Evolutionary conservation across 2,113 vertebrate species (phyloP).

Genomic region (Actenoides hombroni): DNA sequence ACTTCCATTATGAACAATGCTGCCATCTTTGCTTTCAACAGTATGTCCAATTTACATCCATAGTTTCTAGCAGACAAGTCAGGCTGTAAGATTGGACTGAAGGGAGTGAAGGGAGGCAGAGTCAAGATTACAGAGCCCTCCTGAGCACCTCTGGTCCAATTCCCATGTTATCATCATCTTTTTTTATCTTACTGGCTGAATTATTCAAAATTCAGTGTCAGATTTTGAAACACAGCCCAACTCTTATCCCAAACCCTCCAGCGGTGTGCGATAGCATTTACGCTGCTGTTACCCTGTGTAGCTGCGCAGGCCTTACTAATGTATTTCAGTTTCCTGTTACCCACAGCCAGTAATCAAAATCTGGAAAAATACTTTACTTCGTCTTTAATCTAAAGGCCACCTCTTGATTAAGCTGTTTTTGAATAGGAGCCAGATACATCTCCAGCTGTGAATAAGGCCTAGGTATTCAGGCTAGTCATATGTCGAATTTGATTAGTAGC

Average conservation of each 20-base stretch:
- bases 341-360: not conserved
- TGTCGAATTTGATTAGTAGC: not conserved
- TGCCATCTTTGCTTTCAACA: not conserved
- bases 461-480: not conserved
- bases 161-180: not conserved
- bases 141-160: not conserved
- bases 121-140: not conserved
- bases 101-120: not conserved
- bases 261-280: not conserved
- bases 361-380: not conserved
- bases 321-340: not conserved
- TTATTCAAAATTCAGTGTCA: not conserved
- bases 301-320: not conserved
- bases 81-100: not conserved
- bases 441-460: not conserved
- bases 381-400: not conserved
- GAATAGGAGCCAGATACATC: not conserved
- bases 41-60: rapidly evolving
- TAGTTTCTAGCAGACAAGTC: not conserved
- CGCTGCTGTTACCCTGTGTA: rapidly evolving
- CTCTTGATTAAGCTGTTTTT: not conserved
- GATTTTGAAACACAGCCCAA: not conserved
- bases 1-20: not conserved
- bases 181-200: not conserved
- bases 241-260: not conserved